Percentiles rank a stretch among this genome's conserved stretches.
phyloP scores from a whole-genome alignment of 2,113 vertebrate species.

The Regulus satrapa region DNA sequence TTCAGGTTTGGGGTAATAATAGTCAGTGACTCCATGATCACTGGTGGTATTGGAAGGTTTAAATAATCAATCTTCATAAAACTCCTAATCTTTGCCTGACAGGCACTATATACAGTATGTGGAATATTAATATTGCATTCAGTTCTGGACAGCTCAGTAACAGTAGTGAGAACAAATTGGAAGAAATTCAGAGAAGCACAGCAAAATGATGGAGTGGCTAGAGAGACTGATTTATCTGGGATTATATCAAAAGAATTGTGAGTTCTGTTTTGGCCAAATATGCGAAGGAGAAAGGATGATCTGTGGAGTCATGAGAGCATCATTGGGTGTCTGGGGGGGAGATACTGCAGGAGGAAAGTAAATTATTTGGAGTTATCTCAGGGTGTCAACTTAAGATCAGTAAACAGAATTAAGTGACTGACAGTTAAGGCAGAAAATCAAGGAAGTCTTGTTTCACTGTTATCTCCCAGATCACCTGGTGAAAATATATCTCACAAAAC shows the following conservation, averaged over 20 bases:
- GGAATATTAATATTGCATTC: constrained; percentile 27
- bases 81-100: constrained; percentile 32
- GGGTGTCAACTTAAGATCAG: background rate
- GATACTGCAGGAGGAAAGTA: background rate
- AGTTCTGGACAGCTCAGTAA: constrained; percentile 33
- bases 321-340: background rate
- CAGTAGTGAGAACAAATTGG: constrained; percentile 36
- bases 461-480: background rate
- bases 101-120: constrained; percentile 5
- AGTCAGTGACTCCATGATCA: background rate
- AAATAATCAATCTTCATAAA: constrained; percentile 46
- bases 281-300: background rate
- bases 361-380: background rate
- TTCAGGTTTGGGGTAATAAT: constrained; percentile 18
- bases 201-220: constrained; percentile 13
- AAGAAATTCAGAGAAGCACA: constrained; percentile 34
- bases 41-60: background rate
- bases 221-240: background rate
- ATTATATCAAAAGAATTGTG: background rate
- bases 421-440: background rate
- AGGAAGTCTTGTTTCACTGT: background rate
- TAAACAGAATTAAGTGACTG: background rate
- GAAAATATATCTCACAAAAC: background rate
- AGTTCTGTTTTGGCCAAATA: background rate
- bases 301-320: background rate